A percentile compares a stretch with the other conserved stretches of the same genome.
Evolutionary conservation across 2,113 vertebrate genomes (phyloP).

Genomic region (Cyprinodon tularosa): DNA sequence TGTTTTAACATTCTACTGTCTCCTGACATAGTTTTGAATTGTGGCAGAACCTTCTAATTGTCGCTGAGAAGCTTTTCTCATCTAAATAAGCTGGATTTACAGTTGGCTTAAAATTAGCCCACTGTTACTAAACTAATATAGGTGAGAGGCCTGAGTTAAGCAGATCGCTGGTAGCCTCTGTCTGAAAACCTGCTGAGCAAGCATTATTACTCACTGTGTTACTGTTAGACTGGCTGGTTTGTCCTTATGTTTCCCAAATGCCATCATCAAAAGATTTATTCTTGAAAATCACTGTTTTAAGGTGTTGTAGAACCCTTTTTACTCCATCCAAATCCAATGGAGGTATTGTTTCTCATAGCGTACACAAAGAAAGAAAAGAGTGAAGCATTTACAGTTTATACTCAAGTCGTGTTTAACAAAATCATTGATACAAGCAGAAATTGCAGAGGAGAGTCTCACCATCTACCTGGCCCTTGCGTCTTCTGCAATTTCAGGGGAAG

Average conservation of each 20-base stretch:
- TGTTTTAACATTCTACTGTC: not conserved
- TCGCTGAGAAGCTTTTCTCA: not conserved
- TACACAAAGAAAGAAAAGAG: no score
- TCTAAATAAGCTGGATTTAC: not conserved
- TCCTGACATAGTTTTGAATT: not conserved
- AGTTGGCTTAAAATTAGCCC: not conserved
- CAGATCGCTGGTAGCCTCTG: slow-evolving; percentile 32
- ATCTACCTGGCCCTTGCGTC: no score
- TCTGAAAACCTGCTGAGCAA: slow-evolving; percentile 50
- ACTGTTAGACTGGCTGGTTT: not conserved
- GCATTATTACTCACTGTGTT: slow-evolving; percentile 35
- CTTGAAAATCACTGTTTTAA: no score
- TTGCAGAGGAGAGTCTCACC: no score
- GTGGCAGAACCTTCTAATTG: not conserved
- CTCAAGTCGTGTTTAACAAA: no score
- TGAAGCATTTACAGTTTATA: no score
- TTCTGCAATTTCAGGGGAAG: no score
- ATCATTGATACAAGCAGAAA: no score
- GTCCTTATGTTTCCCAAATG: slow-evolving; percentile 22
- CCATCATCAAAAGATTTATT: not conserved
- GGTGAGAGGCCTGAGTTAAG: not conserved
- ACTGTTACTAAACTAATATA: no score
- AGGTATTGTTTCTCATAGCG: no score
- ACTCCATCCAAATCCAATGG: no score
- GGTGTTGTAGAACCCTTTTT: no score